These are phyloP conservation scores for Leuctra nigra DNA, from an alignment of 2,888 invertebrate genomes.

Conservation along the genomic window DNA sequence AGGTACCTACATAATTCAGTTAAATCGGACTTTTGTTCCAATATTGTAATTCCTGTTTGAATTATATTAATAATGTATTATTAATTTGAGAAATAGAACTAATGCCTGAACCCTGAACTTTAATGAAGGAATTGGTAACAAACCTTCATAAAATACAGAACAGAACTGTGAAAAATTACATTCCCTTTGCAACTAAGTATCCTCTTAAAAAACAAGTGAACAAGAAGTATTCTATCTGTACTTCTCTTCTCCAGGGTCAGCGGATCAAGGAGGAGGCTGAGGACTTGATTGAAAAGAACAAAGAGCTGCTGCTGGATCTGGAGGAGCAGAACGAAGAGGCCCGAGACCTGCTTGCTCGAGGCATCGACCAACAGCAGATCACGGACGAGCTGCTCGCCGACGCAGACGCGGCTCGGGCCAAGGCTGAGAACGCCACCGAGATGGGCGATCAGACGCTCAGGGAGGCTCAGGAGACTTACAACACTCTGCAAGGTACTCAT, in stretches of 20 bases:
- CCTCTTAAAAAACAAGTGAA: no score
- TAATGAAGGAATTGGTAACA: no score
- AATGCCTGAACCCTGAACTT: no score
- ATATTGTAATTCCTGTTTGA: no score
- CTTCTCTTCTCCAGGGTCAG: constrained; percentile 37
- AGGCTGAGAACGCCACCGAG: constrained; percentile 76
- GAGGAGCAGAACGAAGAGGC: constrained; percentile 59
- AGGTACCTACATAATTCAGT: no score
- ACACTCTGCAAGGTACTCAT: constrained; percentile 56
- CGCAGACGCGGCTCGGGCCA: constrained; percentile 65
- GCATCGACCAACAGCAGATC: constrained; percentile 63
- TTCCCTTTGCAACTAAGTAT: no score
- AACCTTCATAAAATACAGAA: no score
- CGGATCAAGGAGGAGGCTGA: constrained; percentile 53
- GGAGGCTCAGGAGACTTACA: constrained; percentile 72
- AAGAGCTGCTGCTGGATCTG: constrained; percentile 43
- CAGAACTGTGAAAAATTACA: no score
- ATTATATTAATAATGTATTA: no score
- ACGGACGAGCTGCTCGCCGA: constrained; percentile 74
- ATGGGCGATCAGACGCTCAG: constrained; percentile 74
- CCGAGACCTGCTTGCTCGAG: constrained; percentile 43
- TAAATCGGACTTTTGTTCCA: no score
- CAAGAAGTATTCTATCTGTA: no score
- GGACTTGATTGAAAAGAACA: constrained; percentile 56
- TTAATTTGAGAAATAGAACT: no score